phyloP scores from a whole-genome alignment of 2,888 invertebrate genomes.

The Acrobasis suavella region DNA sequence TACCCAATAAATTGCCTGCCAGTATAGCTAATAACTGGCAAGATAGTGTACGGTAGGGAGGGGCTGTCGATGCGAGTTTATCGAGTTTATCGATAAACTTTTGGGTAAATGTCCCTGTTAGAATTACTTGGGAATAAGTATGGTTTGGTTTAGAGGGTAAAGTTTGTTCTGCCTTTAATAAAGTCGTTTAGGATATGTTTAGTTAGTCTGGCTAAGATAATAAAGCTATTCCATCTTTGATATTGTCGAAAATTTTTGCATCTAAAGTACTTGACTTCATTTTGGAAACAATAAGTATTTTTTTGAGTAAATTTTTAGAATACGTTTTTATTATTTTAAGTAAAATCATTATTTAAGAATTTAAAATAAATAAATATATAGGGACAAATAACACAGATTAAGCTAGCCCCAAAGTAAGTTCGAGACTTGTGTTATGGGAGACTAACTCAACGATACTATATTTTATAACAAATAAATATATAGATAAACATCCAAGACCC shows the following conservation, averaged over 20 bases:
- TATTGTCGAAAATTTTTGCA: background rate
- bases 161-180: background rate
- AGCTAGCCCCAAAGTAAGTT: too few relatives aligned
- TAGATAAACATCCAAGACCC: too few relatives aligned
- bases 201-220: background rate
- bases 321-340: too few relatives aligned
- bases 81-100: constrained; percentile 33
- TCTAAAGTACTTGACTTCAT: background rate
- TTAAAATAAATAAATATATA: too few relatives aligned
- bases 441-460: too few relatives aligned
- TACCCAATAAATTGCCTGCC: constrained; percentile 69
- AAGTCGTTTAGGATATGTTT: background rate
- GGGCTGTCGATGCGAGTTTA: constrained; percentile 30
- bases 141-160: background rate
- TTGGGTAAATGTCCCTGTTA: constrained; percentile 18
- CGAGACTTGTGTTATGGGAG: too few relatives aligned
- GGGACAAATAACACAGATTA: too few relatives aligned
- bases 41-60: constrained; percentile 57
- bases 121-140: constrained; percentile 18
- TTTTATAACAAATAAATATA: too few relatives aligned
- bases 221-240: background rate
- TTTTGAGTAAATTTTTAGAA: too few relatives aligned
- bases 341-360: too few relatives aligned
- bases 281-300: too few relatives aligned
- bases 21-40: constrained; percentile 72